Evolutionary conservation across 2,113 vertebrate genomes (phyloP).

Genomic region (Takifugu flavidus): DNA sequence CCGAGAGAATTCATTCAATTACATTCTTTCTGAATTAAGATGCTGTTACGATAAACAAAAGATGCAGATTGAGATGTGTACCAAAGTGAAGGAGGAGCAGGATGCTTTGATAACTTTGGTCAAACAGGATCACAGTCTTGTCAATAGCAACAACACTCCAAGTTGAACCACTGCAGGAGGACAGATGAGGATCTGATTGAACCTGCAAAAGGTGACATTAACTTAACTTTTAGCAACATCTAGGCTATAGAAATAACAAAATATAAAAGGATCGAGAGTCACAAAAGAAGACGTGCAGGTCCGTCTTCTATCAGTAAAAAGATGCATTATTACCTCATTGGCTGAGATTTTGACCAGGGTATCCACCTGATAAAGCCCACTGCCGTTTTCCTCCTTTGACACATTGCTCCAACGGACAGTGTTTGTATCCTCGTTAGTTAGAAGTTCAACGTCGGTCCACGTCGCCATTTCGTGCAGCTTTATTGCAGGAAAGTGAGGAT

Average conservation of each 20-base stretch:
- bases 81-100: slow-evolving; percentile 87
- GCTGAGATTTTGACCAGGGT: slow-evolving; percentile 81
- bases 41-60: too few relatives aligned
- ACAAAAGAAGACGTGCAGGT: too few relatives aligned
- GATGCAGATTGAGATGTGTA: slow-evolving; percentile 47
- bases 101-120: slow-evolving; percentile 81
- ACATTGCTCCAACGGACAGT: slow-evolving; percentile 73
- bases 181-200: slow-evolving; percentile 73
- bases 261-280: too few relatives aligned
- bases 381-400: slow-evolving; percentile 76
- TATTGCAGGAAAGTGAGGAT: neutral
- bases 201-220: slow-evolving; percentile 65
- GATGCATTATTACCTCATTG: slow-evolving; percentile 74
- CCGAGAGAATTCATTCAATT: too few relatives aligned
- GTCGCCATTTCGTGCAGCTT: slow-evolving; percentile 59
- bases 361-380: slow-evolving; percentile 87
- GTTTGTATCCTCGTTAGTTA: slow-evolving; percentile 85
- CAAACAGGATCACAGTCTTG: slow-evolving; percentile 84
- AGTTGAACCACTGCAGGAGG: slow-evolving; percentile 69
- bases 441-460: slow-evolving; percentile 89
- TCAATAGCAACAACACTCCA: slow-evolving; percentile 84
- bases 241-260: too few relatives aligned
- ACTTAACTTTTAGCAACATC: too few relatives aligned
- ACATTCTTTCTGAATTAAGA: too few relatives aligned
- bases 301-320: too few relatives aligned